Evolutionary conservation across 64 coral and sea anemone species (phyloP).

Genomic region (Montipora capricornis): DNA sequence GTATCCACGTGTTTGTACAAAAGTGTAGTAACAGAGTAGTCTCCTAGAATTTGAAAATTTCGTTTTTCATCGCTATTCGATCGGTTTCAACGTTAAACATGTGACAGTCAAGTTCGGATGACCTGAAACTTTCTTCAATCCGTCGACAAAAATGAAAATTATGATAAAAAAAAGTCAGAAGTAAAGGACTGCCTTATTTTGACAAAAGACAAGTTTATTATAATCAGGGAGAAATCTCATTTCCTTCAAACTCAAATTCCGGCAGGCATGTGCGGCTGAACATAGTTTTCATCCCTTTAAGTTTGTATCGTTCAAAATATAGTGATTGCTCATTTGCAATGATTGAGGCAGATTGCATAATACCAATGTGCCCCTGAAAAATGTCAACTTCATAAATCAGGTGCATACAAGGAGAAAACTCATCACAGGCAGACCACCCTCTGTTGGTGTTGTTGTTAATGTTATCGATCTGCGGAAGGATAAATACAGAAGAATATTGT

Average conservation of each 20-base stretch:
- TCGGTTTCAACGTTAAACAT: background rate
- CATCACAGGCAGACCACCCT: too few species aligned
- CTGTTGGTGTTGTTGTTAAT: too few species aligned
- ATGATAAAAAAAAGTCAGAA: background rate
- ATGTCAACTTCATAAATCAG: background rate
- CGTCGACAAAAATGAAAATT: background rate
- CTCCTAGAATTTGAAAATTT: background rate
- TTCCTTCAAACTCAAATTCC: background rate
- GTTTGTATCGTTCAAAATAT: background rate
- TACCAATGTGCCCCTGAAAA: background rate
- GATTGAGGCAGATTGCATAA: constrained; percentile 9
- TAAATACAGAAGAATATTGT: too few species aligned
- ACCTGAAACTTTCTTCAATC: background rate
- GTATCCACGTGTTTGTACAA: background rate
- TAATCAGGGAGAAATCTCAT: background rate
- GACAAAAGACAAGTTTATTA: too few species aligned
- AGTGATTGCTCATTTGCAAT: background rate
- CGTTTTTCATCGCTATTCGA: background rate
- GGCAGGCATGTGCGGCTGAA: background rate
- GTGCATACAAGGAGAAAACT: too few species aligned
- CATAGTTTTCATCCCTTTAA: background rate
- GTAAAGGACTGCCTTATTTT: too few species aligned
- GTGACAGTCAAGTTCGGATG: background rate
- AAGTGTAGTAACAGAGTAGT: background rate
- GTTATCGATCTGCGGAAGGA: too few species aligned